These are phyloP conservation scores for Disparrhopalites patrizii DNA, from an alignment of 2,888 invertebrate genomes.

Conservation along the genomic window DNA sequence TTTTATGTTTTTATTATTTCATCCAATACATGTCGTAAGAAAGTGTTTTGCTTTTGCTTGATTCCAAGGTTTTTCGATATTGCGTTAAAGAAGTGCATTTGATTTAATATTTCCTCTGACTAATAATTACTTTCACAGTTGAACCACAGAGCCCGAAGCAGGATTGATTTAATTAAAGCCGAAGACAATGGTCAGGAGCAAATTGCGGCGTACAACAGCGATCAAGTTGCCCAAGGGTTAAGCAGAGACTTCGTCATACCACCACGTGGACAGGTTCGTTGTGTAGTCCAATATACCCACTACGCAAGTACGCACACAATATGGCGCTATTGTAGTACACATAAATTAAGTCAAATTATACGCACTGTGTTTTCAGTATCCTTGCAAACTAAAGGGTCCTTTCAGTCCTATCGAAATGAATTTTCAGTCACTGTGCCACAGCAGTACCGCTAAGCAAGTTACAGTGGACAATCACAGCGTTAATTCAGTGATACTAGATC, in stretches of 20 bases:
- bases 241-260: constrained; percentile 37
- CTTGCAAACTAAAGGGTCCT: constrained; percentile 65
- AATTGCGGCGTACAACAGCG: constrained; percentile 28
- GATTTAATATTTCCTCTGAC: neutral
- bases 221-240: constrained; percentile 34
- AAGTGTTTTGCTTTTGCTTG: no score
- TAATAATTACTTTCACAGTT: constrained; percentile 24
- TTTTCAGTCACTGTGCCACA: constrained; percentile 61
- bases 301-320: no score
- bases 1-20: no score
- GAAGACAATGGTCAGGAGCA: constrained; percentile 18
- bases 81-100: neutral
- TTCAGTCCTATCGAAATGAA: constrained; percentile 73
- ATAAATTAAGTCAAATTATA: neutral
- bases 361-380: neutral
- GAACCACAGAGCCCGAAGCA: constrained; percentile 30
- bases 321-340: neutral
- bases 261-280: constrained; percentile 17
- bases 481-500: constrained; percentile 78
- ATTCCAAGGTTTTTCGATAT: neutral
- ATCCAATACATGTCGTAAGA: no score
- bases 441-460: constrained; percentile 60
- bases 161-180: constrained; percentile 23
- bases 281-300: neutral
- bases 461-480: constrained; percentile 71